phyloP scores from a whole-genome alignment of 1,140 invertebrate genomes.

The Brachionus paranguensis region DNA sequence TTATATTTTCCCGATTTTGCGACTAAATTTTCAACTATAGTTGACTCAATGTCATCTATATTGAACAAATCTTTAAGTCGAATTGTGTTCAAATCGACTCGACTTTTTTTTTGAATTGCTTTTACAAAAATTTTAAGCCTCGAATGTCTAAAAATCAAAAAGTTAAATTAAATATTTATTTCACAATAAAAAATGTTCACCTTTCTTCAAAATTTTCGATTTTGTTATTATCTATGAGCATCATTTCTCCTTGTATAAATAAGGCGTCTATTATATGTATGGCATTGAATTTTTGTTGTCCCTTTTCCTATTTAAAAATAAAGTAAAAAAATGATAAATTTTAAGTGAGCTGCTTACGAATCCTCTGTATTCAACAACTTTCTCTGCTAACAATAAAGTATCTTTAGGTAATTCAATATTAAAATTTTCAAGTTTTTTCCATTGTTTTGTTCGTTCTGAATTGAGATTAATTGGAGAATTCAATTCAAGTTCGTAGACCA shows the following conservation, averaged over 20 bases:
- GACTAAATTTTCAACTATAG: neutral
- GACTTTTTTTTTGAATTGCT: constrained; percentile 15
- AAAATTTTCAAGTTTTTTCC: constrained; percentile 23
- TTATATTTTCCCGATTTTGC: neutral
- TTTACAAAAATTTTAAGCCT: constrained; percentile 15
- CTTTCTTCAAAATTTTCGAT: neutral
- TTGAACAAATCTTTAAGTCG: constrained; percentile 15
- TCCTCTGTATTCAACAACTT: neutral
- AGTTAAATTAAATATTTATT: neutral
- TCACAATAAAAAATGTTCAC: neutral
- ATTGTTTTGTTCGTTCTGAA: neutral
- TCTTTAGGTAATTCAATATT: constrained; percentile 34
- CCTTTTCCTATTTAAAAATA: neutral
- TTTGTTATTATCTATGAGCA: neutral
- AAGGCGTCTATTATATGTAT: constrained; percentile 36
- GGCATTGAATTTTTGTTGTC: neutral
- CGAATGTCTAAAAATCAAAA: neutral
- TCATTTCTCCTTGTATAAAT: constrained; percentile 35
- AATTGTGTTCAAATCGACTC: neutral
- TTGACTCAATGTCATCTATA: constrained; percentile 1
- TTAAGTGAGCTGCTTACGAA: neutral
- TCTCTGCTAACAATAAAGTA: constrained; percentile 20
- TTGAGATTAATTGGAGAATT: neutral
- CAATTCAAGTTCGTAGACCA: neutral
- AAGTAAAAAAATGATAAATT: neutral